Conservation (phyloP, 2,113 vertebrate genomes). For the Drymodes brunneopygia region DNA sequence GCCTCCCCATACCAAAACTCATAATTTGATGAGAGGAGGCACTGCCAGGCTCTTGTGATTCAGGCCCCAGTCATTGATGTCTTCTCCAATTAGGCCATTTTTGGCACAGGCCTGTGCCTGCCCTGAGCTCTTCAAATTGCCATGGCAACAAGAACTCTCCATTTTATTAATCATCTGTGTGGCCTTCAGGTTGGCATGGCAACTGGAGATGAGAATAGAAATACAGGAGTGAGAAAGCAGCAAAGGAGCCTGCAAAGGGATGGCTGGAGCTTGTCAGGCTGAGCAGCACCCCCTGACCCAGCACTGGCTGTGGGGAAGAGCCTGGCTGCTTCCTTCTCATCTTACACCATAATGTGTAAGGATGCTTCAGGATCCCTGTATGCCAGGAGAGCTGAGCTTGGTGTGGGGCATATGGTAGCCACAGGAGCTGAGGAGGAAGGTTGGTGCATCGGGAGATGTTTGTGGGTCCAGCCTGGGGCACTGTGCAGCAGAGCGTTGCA, state of each 20-base stretch:
- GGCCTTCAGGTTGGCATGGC: conserved; percentile 66
- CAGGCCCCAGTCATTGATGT: background rate
- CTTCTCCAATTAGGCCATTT: conserved; percentile 37
- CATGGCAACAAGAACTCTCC: conserved; percentile 60
- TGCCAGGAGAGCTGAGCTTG: background rate
- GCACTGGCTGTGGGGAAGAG: background rate
- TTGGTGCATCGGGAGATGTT: background rate
- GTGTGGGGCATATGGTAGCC: background rate
- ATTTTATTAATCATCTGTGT: conserved; percentile 66
- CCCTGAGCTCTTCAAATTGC: conserved; percentile 44
- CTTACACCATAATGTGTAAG: background rate
- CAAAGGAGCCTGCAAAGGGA: background rate
- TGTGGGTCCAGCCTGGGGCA: background rate
- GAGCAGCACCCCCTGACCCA: background rate
- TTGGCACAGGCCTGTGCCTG: conserved; percentile 20
- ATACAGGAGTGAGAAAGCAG: conserved; percentile 13
- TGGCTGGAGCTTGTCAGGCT: conserved; percentile 4
- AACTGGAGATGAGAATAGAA: conserved; percentile 67
- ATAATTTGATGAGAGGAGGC: background rate
- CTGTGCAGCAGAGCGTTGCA: rapidly evolving
- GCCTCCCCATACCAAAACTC: background rate
- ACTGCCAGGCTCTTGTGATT: background rate
- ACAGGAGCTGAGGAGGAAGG: background rate
- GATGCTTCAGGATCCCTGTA: background rate
- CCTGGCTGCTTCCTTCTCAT: background rate